Conservation (phyloP, 2,797 vertebrate species). For the Hoplostethus mediterraneus region DNA sequence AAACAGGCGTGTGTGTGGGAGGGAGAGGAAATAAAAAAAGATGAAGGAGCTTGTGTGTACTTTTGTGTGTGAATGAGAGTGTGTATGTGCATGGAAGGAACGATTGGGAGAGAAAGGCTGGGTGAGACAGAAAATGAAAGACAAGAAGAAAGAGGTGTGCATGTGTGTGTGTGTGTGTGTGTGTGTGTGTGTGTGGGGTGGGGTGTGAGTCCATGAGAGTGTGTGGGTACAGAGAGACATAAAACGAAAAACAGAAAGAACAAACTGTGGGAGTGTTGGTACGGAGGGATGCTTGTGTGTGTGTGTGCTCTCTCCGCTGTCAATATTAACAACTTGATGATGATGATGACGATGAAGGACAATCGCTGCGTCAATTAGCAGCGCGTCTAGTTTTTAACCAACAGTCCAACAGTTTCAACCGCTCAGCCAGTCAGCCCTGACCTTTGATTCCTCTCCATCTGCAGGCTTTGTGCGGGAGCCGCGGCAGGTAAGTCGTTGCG, state of each 20-base stretch:
- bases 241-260: slow-evolving; percentile 16
- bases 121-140: slow-evolving; percentile 72
- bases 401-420: background rate
- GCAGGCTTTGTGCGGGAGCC: background rate
- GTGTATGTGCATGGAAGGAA: slow-evolving; percentile 29
- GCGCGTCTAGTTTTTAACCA: too few relatives aligned
- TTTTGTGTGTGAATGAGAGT: slow-evolving; percentile 24
- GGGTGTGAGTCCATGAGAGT: slow-evolving; percentile 10
- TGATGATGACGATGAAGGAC: too few relatives aligned
- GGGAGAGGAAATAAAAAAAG: slow-evolving; percentile 72
- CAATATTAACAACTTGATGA: too few relatives aligned
- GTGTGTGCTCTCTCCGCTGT: background rate
- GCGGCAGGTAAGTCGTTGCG: background rate
- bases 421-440: slow-evolving; percentile 10
- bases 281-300: background rate
- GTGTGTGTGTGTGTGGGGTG: background rate
- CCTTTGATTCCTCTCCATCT: slow-evolving; percentile 12
- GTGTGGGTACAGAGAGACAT: background rate
- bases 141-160: slow-evolving; percentile 40
- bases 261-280: background rate
- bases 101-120: slow-evolving; percentile 20
- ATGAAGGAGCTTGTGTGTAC: slow-evolving; percentile 60
- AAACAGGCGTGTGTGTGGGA: slow-evolving; percentile 66
- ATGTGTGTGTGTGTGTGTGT: slow-evolving; percentile 25
- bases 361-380: too few relatives aligned